Percentiles rank a stretch among this genome's conserved stretches.
Evolutionary conservation across 1,140 invertebrate genomes (phyloP).

Genomic region (Chrysomallon squamiferum): DNA sequence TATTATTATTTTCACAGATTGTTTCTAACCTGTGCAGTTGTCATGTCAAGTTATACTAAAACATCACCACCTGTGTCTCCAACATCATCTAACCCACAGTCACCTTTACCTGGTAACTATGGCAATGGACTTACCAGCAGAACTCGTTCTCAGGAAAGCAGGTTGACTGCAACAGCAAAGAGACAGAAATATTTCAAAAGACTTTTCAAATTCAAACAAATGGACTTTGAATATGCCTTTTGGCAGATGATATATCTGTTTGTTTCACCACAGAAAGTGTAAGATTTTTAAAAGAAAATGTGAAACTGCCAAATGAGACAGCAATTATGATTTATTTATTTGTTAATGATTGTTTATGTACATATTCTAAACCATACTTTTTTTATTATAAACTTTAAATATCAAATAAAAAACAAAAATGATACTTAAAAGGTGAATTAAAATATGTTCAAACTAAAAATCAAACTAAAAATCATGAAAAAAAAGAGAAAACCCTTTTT

Average conservation of each 20-base stretch:
- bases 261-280: conserved; percentile 95
- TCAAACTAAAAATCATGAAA: too few species aligned
- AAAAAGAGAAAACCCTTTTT: too few species aligned
- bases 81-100: conserved; percentile 28
- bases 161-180: conserved; percentile 79
- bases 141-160: conserved; percentile 30
- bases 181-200: conserved; percentile 90
- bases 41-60: conserved; percentile 38
- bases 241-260: conserved; percentile 99
- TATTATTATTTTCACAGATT: too few species aligned
- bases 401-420: too few species aligned
- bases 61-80: conserved; percentile 47
- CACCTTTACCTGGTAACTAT: conserved; percentile 26
- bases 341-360: too few species aligned
- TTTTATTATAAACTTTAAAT: too few species aligned
- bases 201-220: conserved; percentile 91
- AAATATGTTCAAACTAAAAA: too few species aligned
- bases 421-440: too few species aligned
- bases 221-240: conserved; percentile 99
- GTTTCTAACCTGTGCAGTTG: background rate
- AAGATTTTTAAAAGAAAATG: conserved; percentile 30
- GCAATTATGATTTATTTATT: background rate
- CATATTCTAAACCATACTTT: too few species aligned
- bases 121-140: conserved; percentile 17
- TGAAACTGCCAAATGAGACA: background rate